Percentiles rank a stretch among this genome's conserved stretches.
phyloP scores from a whole-genome alignment of 37 sponge, comb jelly and placozoan species.

The Geodia barretti region DNA sequence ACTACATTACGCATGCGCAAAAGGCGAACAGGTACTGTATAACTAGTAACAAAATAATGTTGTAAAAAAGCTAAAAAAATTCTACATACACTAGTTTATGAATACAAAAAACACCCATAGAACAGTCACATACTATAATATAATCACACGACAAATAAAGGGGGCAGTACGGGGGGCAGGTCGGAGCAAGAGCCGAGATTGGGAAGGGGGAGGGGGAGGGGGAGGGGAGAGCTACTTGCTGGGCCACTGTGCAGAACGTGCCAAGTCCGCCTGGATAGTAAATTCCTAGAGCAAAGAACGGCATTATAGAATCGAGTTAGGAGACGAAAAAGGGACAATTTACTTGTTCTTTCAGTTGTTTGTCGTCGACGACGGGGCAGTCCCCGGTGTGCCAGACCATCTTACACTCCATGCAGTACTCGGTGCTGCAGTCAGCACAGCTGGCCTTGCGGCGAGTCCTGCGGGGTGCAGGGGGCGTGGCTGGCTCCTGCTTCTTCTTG shows the following conservation, averaged over 20 bases:
- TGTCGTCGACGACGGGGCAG: conserved; percentile 1
- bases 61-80: too few relatives aligned
- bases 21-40: too few relatives aligned
- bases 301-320: background rate
- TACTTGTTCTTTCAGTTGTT: conserved; percentile 1
- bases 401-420: conserved; percentile 55
- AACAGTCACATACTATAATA: too few relatives aligned
- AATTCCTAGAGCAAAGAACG: background rate
- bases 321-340: too few relatives aligned
- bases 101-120: too few relatives aligned
- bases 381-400: conserved; percentile 59
- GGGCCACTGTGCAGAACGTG: background rate
- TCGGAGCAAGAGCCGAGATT: too few relatives aligned
- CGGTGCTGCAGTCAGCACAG: conserved; percentile 2
- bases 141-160: too few relatives aligned
- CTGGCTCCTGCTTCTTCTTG: background rate
- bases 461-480: conserved; percentile 2
- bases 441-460: background rate
- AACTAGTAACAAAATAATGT: too few relatives aligned
- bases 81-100: too few relatives aligned
- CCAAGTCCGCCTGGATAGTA: background rate
- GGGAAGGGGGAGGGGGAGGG: too few relatives aligned
- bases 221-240: background rate
- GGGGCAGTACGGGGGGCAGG: too few relatives aligned
- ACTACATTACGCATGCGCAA: too few relatives aligned